phyloP scores from a whole-genome alignment of 2,797 vertebrate genomes.

The Pelobates cultripes region DNA sequence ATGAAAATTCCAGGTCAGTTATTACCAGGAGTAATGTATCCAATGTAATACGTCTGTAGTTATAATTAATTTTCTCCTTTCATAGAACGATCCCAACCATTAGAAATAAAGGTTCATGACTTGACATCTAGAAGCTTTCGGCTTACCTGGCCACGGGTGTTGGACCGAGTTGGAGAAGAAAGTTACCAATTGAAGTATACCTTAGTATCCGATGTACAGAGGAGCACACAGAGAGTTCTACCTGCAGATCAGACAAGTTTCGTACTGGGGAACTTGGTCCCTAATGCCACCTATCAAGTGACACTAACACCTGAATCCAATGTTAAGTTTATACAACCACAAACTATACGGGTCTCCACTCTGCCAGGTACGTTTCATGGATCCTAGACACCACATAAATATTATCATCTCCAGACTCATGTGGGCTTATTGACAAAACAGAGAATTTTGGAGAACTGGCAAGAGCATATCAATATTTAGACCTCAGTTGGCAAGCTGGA shows the following conservation, averaged over 20 bases:
- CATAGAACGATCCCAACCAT: neutral
- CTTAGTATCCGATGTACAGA: neutral
- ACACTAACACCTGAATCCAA: conserved; percentile 86
- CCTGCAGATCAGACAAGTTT: conserved; percentile 67
- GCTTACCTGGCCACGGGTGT: conserved; percentile 23
- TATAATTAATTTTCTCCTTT: neutral
- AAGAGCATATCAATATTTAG: no score
- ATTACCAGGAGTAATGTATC: no score
- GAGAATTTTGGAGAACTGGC: no score
- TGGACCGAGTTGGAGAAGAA: conserved; percentile 60
- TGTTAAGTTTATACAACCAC: conserved; percentile 71
- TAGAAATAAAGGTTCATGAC: neutral
- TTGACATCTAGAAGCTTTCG: neutral
- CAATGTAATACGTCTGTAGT: no score
- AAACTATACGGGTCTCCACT: conserved; percentile 81
- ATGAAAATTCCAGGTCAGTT: no score
- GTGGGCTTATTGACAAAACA: no score
- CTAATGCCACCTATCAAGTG: conserved; percentile 86
- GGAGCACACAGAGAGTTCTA: neutral
- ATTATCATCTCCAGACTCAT: no score
- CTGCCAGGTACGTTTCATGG: no score
- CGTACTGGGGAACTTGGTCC: conserved; percentile 77
- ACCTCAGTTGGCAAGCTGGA: no score
- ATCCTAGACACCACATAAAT: neutral
- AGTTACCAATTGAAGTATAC: neutral